A percentile compares a stretch with the other conserved stretches of the same genome.
These are phyloP conservation scores for Helarctos malayanus DNA, from an alignment of 2,797 vertebrate genomes.

Conservation along the genomic window DNA sequence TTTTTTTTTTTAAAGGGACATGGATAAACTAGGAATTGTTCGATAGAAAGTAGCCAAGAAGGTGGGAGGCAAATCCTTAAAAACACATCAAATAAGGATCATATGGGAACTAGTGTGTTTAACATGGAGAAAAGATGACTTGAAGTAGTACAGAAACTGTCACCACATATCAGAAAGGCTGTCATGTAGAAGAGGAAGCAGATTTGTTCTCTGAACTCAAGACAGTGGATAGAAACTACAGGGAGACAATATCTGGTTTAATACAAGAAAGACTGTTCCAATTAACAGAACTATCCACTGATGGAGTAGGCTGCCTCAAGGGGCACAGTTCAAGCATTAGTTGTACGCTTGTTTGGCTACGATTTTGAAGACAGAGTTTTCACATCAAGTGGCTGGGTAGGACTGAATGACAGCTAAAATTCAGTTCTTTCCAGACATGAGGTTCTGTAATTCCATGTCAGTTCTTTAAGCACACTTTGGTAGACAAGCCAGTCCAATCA, in stretches of 20 bases:
- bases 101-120: constrained; percentile 37
- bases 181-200: constrained; percentile 58
- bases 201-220: constrained; percentile 63
- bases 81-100: constrained; percentile 50
- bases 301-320: not conserved
- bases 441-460: not conserved
- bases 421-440: constrained; percentile 46
- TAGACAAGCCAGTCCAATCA: not conserved
- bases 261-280: constrained; percentile 21
- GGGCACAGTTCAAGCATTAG: constrained; percentile 34
- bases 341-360: constrained; percentile 31
- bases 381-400: not conserved
- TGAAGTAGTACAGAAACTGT: constrained; percentile 42
- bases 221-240: constrained; percentile 36
- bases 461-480: not conserved
- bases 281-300: constrained; percentile 61
- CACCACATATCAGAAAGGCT: constrained; percentile 66
- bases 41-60: constrained; percentile 16
- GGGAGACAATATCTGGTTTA: constrained; percentile 50
- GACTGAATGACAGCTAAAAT: constrained; percentile 45
- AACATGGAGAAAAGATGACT: constrained; percentile 48
- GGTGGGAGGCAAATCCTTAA: not conserved
- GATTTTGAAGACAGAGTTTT: constrained; percentile 53
- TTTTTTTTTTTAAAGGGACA: not conserved
- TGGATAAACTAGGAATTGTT: constrained; percentile 7